Evolutionary conservation across 2,888 invertebrate species (phyloP).

Genomic region (Leptopilina syphax): DNA sequence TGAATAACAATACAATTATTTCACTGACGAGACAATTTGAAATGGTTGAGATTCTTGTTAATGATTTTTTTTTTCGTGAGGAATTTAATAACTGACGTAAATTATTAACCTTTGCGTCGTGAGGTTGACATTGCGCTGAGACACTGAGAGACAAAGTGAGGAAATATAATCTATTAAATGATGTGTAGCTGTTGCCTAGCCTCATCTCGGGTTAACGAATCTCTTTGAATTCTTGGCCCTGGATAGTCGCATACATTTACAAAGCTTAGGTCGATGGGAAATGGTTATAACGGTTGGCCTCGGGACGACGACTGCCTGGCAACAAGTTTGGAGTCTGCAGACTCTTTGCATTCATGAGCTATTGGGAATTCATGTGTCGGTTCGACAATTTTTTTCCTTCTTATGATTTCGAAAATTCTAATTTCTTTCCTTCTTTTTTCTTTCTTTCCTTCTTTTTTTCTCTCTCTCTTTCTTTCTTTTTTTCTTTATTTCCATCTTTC

Average conservation of each 20-base stretch:
- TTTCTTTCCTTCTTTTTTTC: not conserved
- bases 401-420: not conserved
- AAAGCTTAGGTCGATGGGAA: constrained; percentile 34
- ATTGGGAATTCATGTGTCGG: not conserved
- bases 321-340: constrained; percentile 32
- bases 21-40: not conserved
- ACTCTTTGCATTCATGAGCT: constrained; percentile 5
- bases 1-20: not conserved
- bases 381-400: not conserved
- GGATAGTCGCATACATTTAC: constrained; percentile 26
- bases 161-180: constrained; percentile 31
- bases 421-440: not conserved
- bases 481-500: too few relatives aligned
- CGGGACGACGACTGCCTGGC: constrained; percentile 31
- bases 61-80: not conserved
- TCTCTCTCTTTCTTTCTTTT: too few relatives aligned
- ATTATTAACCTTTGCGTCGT: constrained; percentile 20
- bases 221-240: constrained; percentile 39
- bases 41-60: not conserved
- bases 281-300: constrained; percentile 34
- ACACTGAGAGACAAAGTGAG: constrained; percentile 6
- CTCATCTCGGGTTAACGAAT: constrained; percentile 39
- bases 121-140: constrained; percentile 30
- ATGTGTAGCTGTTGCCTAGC: constrained; percentile 20
- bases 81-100: constrained; percentile 17